phyloP scores from a whole-genome alignment of 2,888 invertebrate genomes.

The Leptopilina syphax region DNA sequence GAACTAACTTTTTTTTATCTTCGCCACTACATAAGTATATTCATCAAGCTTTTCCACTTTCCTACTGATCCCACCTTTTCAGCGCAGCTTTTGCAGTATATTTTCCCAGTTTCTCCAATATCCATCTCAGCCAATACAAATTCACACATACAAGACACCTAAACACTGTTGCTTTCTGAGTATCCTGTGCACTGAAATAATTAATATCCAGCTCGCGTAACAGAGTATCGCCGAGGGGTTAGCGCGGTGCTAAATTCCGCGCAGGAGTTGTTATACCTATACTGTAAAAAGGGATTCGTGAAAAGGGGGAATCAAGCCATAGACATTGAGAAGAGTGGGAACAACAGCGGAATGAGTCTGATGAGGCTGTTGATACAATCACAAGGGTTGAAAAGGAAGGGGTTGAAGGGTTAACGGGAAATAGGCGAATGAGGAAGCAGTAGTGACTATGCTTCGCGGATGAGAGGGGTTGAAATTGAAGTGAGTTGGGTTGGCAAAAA shows the following conservation, averaged over 20 bases:
- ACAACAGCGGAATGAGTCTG: slow-evolving; percentile 66
- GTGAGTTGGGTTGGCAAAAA: no score
- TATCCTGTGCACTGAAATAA: slow-evolving; percentile 50
- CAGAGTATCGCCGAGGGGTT: slow-evolving; percentile 44
- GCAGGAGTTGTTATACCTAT: slow-evolving; percentile 15
- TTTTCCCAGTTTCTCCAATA: no score
- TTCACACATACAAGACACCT: no score
- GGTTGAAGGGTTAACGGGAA: slow-evolving; percentile 55
- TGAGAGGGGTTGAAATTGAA: no score
- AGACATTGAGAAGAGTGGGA: slow-evolving; percentile 51
- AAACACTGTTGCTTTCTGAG: slow-evolving; percentile 1
- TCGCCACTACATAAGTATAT: no score
- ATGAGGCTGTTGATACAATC: slow-evolving; percentile 75
- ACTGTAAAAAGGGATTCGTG: not conserved
- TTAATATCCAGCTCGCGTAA: slow-evolving; percentile 48
- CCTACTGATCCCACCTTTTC: no score
- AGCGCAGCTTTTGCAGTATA: no score
- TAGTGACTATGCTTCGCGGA: not conserved
- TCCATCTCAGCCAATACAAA: no score
- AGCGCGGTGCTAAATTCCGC: slow-evolving; percentile 42
- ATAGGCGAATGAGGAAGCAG: slow-evolving; percentile 31
- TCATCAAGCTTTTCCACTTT: no score
- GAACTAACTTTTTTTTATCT: no score
- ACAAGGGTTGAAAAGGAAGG: slow-evolving; percentile 58
- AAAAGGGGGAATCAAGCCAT: slow-evolving; percentile 3